Conservation (phyloP, 2,888 invertebrate genomes). For the Azorinus chamasolen region DNA sequence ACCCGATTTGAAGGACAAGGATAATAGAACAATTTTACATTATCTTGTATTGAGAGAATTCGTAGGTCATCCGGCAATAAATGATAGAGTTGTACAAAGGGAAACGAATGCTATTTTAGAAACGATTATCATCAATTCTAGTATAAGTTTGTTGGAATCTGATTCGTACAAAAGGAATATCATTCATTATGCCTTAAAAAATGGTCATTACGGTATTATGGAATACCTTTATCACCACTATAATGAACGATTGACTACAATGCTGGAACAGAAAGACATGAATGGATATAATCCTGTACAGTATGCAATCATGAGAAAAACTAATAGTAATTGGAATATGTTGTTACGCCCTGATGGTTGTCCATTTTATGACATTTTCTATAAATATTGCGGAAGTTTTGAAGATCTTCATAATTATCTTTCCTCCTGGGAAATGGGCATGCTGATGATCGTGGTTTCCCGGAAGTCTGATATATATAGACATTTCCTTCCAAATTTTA, state of each 20-base stretch:
- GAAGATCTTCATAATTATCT: too few relatives aligned
- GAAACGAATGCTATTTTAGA: too few relatives aligned
- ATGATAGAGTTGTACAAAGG: too few relatives aligned
- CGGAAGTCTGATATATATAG: too few relatives aligned
- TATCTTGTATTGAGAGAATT: not conserved
- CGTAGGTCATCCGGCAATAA: too few relatives aligned
- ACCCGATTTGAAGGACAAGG: slow-evolving; percentile 1
- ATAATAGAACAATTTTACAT: slow-evolving; percentile 7
- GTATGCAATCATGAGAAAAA: not conserved
- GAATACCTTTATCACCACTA: not conserved
- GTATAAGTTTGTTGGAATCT: not conserved
- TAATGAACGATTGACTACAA: not conserved
- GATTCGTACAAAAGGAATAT: slow-evolving; percentile 5
- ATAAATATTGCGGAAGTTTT: too few relatives aligned
- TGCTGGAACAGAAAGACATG: not conserved
- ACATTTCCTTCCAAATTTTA: too few relatives aligned
- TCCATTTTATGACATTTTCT: too few relatives aligned
- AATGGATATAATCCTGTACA: not conserved
- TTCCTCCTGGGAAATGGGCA: too few relatives aligned
- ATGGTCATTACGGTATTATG: slow-evolving; percentile 2
- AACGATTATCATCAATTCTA: too few relatives aligned
- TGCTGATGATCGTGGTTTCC: too few relatives aligned
- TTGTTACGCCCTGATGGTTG: too few relatives aligned
- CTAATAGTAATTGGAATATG: not conserved
- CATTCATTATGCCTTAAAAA: slow-evolving; percentile 1